Evolutionary conservation across 1,140 invertebrate genomes (phyloP).

Genomic region (Laupala kohalensis): DNA sequence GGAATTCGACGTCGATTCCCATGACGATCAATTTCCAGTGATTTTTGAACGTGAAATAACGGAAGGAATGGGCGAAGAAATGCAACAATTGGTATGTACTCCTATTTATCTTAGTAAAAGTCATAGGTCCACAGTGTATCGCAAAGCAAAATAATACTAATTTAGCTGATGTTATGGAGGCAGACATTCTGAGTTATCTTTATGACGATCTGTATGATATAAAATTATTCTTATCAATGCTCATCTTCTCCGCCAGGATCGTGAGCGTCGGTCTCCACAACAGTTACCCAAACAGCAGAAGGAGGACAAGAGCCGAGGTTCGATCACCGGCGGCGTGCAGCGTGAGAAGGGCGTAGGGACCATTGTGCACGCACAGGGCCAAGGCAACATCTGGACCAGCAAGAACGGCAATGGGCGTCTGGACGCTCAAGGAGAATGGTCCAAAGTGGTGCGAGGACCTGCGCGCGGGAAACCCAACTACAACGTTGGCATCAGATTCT

Average conservation of each 20-base stretch:
- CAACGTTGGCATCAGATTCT: neutral
- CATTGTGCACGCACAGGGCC: neutral
- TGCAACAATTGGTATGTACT: too few species aligned
- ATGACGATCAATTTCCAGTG: too few species aligned
- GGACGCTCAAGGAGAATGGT: neutral
- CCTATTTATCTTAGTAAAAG: too few species aligned
- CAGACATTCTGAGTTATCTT: too few species aligned
- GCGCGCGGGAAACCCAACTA: neutral
- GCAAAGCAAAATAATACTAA: too few species aligned
- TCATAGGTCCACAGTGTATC: too few species aligned
- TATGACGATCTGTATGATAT: too few species aligned
- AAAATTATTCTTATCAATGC: too few species aligned
- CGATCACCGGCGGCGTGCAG: neutral
- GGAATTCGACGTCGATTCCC: neutral
- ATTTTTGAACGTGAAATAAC: too few species aligned
- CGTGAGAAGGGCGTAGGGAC: neutral
- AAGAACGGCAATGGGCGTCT: slow-evolving; percentile 9
- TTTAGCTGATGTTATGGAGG: neutral
- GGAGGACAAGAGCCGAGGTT: neutral
- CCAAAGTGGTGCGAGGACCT: neutral
- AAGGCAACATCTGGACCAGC: slow-evolving; percentile 9
- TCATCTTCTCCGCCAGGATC: too few species aligned
- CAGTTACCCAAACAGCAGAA: too few species aligned
- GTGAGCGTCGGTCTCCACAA: neutral
- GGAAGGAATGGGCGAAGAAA: too few species aligned